Evolutionary conservation across 53 echinoderm and acorn worm species (phyloP).

Genomic region (Stichopus horrens): DNA sequence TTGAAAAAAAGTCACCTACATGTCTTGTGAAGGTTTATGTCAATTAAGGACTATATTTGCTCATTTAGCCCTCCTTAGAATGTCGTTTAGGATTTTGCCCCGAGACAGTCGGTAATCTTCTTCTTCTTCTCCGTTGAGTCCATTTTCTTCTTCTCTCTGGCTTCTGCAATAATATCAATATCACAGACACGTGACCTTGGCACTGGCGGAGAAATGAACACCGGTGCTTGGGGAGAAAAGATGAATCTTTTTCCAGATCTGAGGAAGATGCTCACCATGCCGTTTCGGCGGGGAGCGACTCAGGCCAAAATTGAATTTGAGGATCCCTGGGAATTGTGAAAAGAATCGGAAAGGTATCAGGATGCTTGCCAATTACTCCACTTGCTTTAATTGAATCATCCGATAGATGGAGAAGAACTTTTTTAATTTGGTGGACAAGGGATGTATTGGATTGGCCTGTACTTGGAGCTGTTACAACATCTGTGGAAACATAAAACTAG

Average conservation of each 20-base stretch:
- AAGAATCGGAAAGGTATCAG: slow-evolving; percentile 34
- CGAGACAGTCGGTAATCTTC: not conserved
- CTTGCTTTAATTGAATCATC: slow-evolving; percentile 1
- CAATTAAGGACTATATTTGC: not conserved
- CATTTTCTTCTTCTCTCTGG: not conserved
- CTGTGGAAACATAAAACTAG: no score
- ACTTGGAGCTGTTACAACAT: no score
- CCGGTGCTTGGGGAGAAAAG: not conserved
- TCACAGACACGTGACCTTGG: slow-evolving; percentile 36
- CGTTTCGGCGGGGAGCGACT: not conserved
- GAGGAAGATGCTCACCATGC: not conserved
- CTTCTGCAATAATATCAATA: not conserved
- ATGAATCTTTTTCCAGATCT: not conserved
- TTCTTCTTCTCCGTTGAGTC: not conserved
- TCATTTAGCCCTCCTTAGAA: slow-evolving; percentile 18
- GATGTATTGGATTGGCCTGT: not conserved
- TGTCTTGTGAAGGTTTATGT: not conserved
- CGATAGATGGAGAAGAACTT: not conserved
- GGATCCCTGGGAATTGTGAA: slow-evolving; percentile 37
- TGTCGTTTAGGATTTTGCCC: slow-evolving; percentile 11
- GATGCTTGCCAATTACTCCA: slow-evolving; percentile 40
- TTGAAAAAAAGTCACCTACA: slow-evolving; percentile 3
- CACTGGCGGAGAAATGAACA: not conserved
- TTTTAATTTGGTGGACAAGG: not conserved
- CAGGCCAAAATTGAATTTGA: slow-evolving; percentile 18